A percentile compares a stretch with the other conserved stretches of the same genome.
Conservation (phyloP, 1,140 invertebrate genomes). For the Drosophila asahinai region DNA sequence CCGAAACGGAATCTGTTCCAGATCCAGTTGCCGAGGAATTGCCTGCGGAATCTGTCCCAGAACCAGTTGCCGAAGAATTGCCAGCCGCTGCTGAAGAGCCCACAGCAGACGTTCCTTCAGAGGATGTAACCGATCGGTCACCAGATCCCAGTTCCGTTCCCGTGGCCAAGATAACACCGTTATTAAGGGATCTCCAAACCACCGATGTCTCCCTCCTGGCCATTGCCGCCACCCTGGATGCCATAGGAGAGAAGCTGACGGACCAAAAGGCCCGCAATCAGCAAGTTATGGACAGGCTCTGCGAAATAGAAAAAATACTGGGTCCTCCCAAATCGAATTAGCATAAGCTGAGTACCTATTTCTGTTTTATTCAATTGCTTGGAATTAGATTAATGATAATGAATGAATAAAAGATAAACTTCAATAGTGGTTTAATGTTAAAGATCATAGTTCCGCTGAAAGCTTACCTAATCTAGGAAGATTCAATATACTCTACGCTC, state of each 20-base stretch:
- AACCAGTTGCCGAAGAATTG: neutral
- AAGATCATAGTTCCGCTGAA: neutral
- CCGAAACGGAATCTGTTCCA: neutral
- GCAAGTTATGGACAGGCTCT: conserved; percentile 63
- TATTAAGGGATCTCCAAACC: conserved; percentile 59
- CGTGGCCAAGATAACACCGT: conserved; percentile 60
- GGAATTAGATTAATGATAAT: neutral
- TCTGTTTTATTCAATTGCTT: neutral
- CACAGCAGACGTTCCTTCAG: neutral
- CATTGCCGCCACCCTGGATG: conserved; percentile 62
- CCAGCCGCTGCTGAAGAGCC: neutral
- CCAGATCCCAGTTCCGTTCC: conserved; percentile 37
- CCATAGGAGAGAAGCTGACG: conserved; percentile 60
- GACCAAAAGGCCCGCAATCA: conserved; percentile 65
- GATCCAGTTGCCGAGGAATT: neutral
- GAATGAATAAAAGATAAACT: neutral
- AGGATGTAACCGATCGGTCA: neutral
- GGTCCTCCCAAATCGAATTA: conserved; percentile 45
- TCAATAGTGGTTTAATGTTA: neutral
- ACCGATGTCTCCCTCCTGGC: conserved; percentile 60
- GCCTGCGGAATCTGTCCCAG: neutral
- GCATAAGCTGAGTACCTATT: neutral
- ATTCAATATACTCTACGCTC: neutral
- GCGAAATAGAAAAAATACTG: conserved; percentile 70
- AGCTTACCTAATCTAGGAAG: neutral